Base-by-base conservation (phyloP, 2,797 vertebrate genomes). In the Paratrypauchen microcephalus region DNA sequence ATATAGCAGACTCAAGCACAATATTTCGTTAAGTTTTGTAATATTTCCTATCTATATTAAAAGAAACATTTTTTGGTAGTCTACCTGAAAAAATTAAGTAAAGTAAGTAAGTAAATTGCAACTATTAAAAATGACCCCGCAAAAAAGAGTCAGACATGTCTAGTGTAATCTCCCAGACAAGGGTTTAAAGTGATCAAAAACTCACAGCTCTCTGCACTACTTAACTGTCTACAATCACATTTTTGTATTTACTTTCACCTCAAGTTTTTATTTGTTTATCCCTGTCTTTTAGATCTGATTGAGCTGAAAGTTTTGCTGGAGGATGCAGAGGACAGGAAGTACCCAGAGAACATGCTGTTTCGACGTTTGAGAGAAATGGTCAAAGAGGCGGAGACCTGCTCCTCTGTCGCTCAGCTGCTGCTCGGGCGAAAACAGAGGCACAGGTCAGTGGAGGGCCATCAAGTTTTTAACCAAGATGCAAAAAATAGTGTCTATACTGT, bases 321-420 rank as follows among this genome's bases (percentile, higher is more conserved):
- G 86, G 98, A 99, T 64, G 97, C 97, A 1, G 98, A 99, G 87
- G 98, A 99, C 86, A 93, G 97, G 77, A 99, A 98, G 80, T 99
- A 98, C 59, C 97, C 98, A 0, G 98, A 99, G 83, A 99, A 99
- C 16, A 87, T 92, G 67, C 92, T 99, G 69, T 97, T 96, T 82
- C 95, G 96, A 28, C 94, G 92, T 65, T 95, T 99, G 48, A 92
- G 94, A 74, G 97, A 98, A 85, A 95, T 96, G 85, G 96, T 99
- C 48, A 99, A 98, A 86, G 97, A 99, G 87, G 97, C 97, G 0
- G 98, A 99, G 87, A 98, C 96, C 0, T 99, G 98, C 88, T 97
- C 96, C 54, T 99, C 98, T 13, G 97, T 99, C 13, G 97, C 97
- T 66, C 97, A 99, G 83, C 91, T 99, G 69, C 94, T 99, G 76